Base-by-base conservation (phyloP, 2,113 vertebrate species). In the Onychostoma macrolepis region DNA sequence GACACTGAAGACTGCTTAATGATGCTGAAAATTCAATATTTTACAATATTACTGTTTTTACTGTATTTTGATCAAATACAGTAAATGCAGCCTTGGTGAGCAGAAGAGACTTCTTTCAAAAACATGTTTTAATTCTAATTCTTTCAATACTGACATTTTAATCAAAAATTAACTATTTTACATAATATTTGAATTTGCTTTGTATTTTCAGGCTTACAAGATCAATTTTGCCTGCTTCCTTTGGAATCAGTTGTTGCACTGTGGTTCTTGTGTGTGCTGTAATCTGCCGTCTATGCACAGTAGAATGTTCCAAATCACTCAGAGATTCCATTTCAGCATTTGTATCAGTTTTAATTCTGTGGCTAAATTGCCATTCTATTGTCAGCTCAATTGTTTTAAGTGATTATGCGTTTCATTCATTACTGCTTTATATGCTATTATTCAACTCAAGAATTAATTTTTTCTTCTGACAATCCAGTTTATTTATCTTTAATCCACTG, bases 401-500 rank as follows among this genome's bases (percentile, higher is more conserved):
- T 76, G 24, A 76, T 26, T 43, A 74, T 45, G n/a, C 1, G 12
- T 45, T 75, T 48, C 74, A 76, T 21, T 28, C 12, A 45, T 76
- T 28, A 76, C 41, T 76, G 12, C n/a, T 45, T 26, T 75, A 26
- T 45, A 45, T 45, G 36, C 36, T 15, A 41, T 74, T 72, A 24
- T 72, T 41, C 4, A 74, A 74, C 38, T 41, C 11, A 74, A n/a
- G 10, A 41, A n/a, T 74, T 24, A 0, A 24, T 74, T 61, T 33
- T 41, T 74, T 41, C 71, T 41, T 45, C 74, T 2, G 74, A 48
- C 74, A 76, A 76, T 76, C 2, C 74, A 28, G 74, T 76, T 48
- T 76, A 48, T 76, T 48, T 75, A 45, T 75, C 24, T 26, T 28
- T 28, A 48, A 76, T 76, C 74, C 13, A 48, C 74, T 17, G 74